Evolutionary conservation across 2,113 vertebrate genomes (phyloP).

Genomic region (Gobio gobio): DNA sequence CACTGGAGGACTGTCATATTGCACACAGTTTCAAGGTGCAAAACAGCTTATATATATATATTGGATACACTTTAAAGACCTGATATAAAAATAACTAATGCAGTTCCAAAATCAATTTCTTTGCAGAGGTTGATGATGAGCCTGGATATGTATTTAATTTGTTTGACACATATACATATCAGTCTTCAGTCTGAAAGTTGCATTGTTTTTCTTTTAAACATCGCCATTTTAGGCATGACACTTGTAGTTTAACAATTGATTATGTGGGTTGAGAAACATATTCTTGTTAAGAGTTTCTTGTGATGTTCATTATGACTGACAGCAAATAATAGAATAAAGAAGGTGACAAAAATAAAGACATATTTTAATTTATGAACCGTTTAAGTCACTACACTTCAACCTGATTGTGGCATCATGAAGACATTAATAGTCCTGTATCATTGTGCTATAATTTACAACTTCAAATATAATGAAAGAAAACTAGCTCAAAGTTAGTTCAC

Average conservation of each 20-base stretch:
- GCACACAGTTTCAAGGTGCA: slow-evolving; percentile 40
- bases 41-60: not conserved
- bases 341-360: not conserved
- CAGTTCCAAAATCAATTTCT: slow-evolving; percentile 36
- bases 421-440: not conserved
- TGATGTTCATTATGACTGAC: no score
- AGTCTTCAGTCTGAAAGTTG: slow-evolving; percentile 30
- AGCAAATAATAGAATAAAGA: not conserved
- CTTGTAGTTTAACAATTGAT: no score
- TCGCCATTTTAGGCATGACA: no score
- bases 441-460: not conserved
- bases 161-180: slow-evolving; percentile 19
- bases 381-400: not conserved
- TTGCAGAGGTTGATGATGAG: slow-evolving; percentile 47
- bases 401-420: not conserved
- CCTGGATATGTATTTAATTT: slow-evolving; percentile 49
- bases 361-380: not conserved
- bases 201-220: not conserved
- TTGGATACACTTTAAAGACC: slow-evolving; percentile 42
- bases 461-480: not conserved
- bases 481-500: slow-evolving; percentile 1
- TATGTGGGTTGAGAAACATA: not conserved
- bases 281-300: not conserved
- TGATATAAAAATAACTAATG: slow-evolving; percentile 56
- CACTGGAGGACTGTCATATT: slow-evolving; percentile 33